Evolutionary conservation across 2,888 invertebrate species (phyloP).

Genomic region (Geotrupes spiniger): DNA sequence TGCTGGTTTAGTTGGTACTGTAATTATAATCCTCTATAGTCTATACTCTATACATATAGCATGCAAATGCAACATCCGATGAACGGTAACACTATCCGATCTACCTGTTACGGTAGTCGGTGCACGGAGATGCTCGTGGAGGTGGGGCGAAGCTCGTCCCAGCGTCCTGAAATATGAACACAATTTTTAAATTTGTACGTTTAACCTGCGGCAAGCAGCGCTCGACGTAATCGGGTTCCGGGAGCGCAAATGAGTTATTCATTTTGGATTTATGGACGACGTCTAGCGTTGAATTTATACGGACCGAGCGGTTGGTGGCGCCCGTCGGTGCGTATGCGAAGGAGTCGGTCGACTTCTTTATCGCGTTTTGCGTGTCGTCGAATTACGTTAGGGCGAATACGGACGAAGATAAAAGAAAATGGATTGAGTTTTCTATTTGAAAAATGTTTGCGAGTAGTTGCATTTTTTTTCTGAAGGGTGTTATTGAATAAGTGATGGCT

Average conservation of each 20-base stretch:
- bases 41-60: too few species aligned
- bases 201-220: constrained; percentile 42
- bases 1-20: too few species aligned
- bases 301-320: constrained; percentile 18
- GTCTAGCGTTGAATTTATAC: constrained; percentile 41
- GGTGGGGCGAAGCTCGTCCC: background rate
- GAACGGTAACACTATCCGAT: constrained; percentile 26
- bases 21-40: too few species aligned
- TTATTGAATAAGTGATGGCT: too few species aligned
- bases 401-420: constrained; percentile 25
- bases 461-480: too few species aligned
- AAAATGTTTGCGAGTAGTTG: background rate
- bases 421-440: constrained; percentile 21
- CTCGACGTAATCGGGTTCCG: constrained; percentile 43
- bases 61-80: constrained; percentile 14
- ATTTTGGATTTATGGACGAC: constrained; percentile 45
- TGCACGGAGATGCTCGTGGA: constrained; percentile 18
- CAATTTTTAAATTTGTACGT: constrained; percentile 46
- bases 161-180: constrained; percentile 40
- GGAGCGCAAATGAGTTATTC: constrained; percentile 45
- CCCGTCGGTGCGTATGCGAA: constrained; percentile 27
- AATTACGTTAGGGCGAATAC: constrained; percentile 27
- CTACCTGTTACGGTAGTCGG: constrained; percentile 31
- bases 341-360: constrained; percentile 32
- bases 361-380: constrained; percentile 25